A percentile compares a stretch with the other conserved stretches of the same genome.
Conservation (phyloP, 2,888 invertebrate genomes). For the Melieria crassipennis region DNA sequence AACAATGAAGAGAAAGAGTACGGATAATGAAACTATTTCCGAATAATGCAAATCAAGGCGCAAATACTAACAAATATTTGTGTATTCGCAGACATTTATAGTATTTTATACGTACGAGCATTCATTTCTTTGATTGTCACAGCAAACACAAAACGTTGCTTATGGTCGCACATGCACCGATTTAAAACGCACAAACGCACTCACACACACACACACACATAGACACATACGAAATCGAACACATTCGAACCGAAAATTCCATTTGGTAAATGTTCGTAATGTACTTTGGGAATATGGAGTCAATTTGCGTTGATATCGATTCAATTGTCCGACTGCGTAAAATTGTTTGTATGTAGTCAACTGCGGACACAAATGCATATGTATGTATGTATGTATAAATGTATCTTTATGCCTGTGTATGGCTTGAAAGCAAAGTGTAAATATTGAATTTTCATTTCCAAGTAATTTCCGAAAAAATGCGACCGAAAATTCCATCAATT, state of each 20-base stretch:
- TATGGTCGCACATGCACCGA: not conserved
- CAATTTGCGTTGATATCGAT: not conserved
- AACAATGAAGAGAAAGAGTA: too few relatives aligned
- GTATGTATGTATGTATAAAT: conserved; percentile 3
- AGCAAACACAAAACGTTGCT: too few relatives aligned
- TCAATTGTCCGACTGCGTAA: too few relatives aligned
- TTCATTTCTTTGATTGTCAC: too few relatives aligned
- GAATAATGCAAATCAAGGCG: too few relatives aligned
- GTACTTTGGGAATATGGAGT: not conserved
- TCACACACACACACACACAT: not conserved
- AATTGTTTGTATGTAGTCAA: not conserved
- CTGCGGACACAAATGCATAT: not conserved
- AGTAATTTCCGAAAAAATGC: not conserved
- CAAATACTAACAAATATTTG: too few relatives aligned
- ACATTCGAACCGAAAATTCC: too few relatives aligned
- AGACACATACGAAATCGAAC: not conserved
- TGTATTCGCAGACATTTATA: too few relatives aligned
- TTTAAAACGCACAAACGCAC: not conserved
- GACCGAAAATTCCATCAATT: too few relatives aligned
- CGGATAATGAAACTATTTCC: too few relatives aligned
- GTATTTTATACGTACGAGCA: too few relatives aligned
- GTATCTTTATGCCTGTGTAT: not conserved
- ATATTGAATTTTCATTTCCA: not conserved
- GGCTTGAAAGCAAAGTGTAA: not conserved
- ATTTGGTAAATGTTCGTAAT: too few relatives aligned